Evolutionary conservation across 2,888 invertebrate species (phyloP), one percentile per base, ranked within the genome.

Genomic region (Chalcosyrphus nemorum): DNA sequence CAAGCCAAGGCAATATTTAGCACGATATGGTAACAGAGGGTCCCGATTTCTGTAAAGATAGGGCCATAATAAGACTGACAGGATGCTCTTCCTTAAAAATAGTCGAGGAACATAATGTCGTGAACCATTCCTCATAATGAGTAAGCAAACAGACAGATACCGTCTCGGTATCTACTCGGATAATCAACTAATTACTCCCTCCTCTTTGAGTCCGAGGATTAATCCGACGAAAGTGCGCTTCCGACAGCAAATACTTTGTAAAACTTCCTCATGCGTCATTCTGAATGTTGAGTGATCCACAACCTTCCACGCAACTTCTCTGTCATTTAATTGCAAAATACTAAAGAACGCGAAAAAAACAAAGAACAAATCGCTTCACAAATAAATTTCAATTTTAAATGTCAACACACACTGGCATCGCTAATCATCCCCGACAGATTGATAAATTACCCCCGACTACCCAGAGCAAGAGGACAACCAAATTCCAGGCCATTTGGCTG

Each of bases 371-470:
- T 81, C 81, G 77, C 77, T 63, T 32, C 38, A 80, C 74, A 80
- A 80, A 84, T 84, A 84, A 84, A 84, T 80, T 84, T 75, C 84
- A 84, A 84, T 80, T 84, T 84, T 74, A 84, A 70, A 84, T 75
- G 84, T 84, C 84, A 84, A 80, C 80, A 84, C 84, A 84, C 84
- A 80, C 84, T 70, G 84, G 50, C 84, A 80, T 80, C 75, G 84
- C 84, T 84, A 84, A 80, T 84, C 84, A 84, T 84, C 80, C 84
- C 84, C 80, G 84, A 84, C 84, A 84, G 84, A 84, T 84, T 84
- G 84, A 84, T 84, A 84, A 84, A 84, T 84, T 84, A 84, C 65
- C 84, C 65, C 65, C 59, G 80, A 84, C 84, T 84, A 38, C 63
- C 41, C 15, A 35, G 56, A 47, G 6, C 24, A 29, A 68, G 29